Base-by-base conservation (phyloP, 2,797 vertebrate genomes). In the Gymnothorax javanicus region DNA sequence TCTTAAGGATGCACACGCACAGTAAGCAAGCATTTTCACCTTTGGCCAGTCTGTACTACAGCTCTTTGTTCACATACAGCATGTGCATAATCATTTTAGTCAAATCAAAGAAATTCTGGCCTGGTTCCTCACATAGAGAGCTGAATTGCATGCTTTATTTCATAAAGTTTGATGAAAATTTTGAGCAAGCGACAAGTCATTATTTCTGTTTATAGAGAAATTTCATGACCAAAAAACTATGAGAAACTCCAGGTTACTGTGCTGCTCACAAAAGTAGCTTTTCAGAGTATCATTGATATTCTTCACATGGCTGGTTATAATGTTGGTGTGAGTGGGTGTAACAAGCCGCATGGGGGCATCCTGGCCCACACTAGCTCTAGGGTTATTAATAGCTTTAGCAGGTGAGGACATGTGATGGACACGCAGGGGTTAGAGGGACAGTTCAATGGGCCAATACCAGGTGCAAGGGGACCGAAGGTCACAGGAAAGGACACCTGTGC, bases 301-400 rank as follows among this genome's bases (percentile, higher is more conserved):
- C 33, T 77, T 50, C 50, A n/a, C 12, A 50, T 52, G 43, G 73
- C 43, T 50, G 73, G 13, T 17, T 77, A 13, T 71, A 71, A 33
- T 60, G 58, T 62, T 11, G 5, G 33, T 20, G 13, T 54, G 7
- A 17, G 7, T n/a, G 17, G 33, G 0, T 62, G 33, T 50, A 17
- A 60, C 2, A 8, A 52, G 60, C n/a, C 3, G 12, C 23, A 23
- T 23, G 60, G 60, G 82, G 73, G 25, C 33, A 43, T 17, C 15
- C 7, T 27, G 50, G 12, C 4, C 50, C 64, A 11, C 84, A 43
- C 1, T 43, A 11, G 62, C 52, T 85, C 6, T 11, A n/a, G 79
- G 25, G 64, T 83, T 33, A 5, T 2, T 83, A 83, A 83, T 83
- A 82, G 64, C 23, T 75, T 87, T 73, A 83, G 82, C 81, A 87